Evolutionary conservation across 2,797 vertebrate genomes (phyloP), one percentile per base, ranked within the genome.

Genomic region (Oreochromis grahami): DNA sequence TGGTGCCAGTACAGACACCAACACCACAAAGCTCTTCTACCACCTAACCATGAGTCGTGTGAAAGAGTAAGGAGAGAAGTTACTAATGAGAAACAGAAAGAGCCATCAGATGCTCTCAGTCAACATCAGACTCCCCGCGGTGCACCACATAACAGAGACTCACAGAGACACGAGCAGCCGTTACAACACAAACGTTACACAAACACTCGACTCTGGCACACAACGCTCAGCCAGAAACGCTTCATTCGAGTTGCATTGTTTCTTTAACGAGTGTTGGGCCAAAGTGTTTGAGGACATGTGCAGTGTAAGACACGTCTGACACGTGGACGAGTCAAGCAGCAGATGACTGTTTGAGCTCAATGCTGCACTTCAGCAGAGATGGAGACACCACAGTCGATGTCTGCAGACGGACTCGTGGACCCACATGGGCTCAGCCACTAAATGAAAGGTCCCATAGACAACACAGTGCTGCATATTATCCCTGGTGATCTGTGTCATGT

Each of bases 331-430:
- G 29, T 19, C 56, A 60, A 60, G 19, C 56, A 3, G 9, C 51
- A 21, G 51, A 11, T 6, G 15, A 8, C 56, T 11, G 29, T 60
- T 6, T 7, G 29, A 60, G 56, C 56, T 2, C 29, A 7, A 0
- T 19, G 56, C 29, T 34, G 56, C 56, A 0, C 15, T 60, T 34
- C 29, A 34, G 56, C 29, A 6, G 8, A 58, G 0, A 29, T 1
- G 7, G 7, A 56, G 15, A 11, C 9, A 4, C 1, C 15, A 19
- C 29, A 19, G 29, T 21, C 5, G 8, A 21, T 52, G 17, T 34
- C 56, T 0, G 56, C 56, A 1, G 56, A 48, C 43, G 6, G 13
- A 58, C 29, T 32, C 3, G 2, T 19, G 56, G 26, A 0, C 55
- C 1, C 1, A 32, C 29, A 11, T 17, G 8, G 55, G 8, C 26